Evolutionary conservation across 2,888 invertebrate species (phyloP).

Genomic region (Hyles lineata): DNA sequence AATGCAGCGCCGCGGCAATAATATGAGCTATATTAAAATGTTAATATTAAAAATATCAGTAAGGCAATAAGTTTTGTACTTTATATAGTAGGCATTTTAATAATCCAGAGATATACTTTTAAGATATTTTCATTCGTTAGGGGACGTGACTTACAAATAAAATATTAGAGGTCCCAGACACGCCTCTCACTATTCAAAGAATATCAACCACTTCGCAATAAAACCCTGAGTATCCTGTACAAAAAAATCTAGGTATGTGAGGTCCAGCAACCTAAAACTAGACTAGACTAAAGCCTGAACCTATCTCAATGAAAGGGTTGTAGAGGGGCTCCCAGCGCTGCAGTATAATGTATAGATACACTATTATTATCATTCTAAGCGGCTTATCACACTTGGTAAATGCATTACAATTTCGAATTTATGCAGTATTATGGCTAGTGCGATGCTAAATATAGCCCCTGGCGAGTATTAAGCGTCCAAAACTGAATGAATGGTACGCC

Average conservation of each 20-base stretch:
- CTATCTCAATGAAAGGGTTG: too few species aligned
- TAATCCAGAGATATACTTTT: not conserved
- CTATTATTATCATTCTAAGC: not conserved
- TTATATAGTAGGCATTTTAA: not conserved
- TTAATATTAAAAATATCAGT: constrained; percentile 2
- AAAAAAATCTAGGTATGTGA: too few species aligned
- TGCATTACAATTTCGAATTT: not conserved
- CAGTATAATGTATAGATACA: too few species aligned
- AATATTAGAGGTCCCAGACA: too few species aligned
- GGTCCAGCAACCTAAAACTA: too few species aligned
- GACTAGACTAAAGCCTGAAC: too few species aligned
- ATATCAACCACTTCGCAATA: too few species aligned
- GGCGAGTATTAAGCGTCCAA: not conserved
- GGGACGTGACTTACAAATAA: too few species aligned
- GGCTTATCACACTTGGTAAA: constrained; percentile 2
- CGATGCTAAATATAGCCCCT: not conserved
- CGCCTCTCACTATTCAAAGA: too few species aligned
- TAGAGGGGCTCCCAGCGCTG: too few species aligned
- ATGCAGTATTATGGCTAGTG: not conserved
- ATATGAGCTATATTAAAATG: constrained; percentile 33
- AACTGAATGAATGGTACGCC: not conserved
- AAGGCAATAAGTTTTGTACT: not conserved
- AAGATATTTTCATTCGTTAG: not conserved
- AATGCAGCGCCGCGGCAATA: constrained; percentile 52
- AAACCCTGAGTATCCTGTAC: too few species aligned